Evolutionary conservation across 2,113 vertebrate species (phyloP), one percentile per base, ranked within the genome.

Genomic region (Myodes glareolus): DNA sequence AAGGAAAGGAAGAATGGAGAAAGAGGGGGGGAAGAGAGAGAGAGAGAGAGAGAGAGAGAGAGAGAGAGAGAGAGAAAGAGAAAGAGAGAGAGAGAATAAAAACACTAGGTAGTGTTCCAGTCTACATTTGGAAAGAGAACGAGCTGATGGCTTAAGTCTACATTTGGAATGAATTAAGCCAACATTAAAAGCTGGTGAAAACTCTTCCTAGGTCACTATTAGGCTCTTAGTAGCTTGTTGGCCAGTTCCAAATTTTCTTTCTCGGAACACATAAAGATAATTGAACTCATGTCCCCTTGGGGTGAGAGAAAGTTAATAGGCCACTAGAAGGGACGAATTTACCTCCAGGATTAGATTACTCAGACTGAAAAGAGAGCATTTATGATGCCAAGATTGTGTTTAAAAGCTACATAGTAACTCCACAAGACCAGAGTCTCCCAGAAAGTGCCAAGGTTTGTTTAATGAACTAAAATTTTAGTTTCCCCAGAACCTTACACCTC

Each of bases 241-340:
- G 72, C 39, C 67, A 76, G 55, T 81, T 97, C 36, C 23, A 86
- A 84, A 39, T 29, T 95, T 96, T 95, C 85, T 88, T 96, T 96
- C 93, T 96, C 73, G 52, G 75, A 96, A 97, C 50, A 94, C 58
- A 77, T 63, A 81, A 93, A 90, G 31, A 92, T 65, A 84, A 97
- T 91, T 97, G 88, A 92, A 96, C 63, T 93, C 58, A 96, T 92
- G 96, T 95, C 27, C 58, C 78, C 61, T 63, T 80, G 80, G 80
- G 63, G 25, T 76, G 92, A 61, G 42, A 96, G 65, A 95, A 98
- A 97, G 90, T 96, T 96, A 95, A 92, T 88, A 94, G 91, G 75
- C 50, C 29, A 70, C 90, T 76, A 63, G 76, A 95, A 89, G 45
- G 84, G 7, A 31, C 88, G 94, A 70, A 96, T 81, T 96, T 92